Conservation (phyloP, 2,113 vertebrate genomes). For the Nesogale talazaci region DNA sequence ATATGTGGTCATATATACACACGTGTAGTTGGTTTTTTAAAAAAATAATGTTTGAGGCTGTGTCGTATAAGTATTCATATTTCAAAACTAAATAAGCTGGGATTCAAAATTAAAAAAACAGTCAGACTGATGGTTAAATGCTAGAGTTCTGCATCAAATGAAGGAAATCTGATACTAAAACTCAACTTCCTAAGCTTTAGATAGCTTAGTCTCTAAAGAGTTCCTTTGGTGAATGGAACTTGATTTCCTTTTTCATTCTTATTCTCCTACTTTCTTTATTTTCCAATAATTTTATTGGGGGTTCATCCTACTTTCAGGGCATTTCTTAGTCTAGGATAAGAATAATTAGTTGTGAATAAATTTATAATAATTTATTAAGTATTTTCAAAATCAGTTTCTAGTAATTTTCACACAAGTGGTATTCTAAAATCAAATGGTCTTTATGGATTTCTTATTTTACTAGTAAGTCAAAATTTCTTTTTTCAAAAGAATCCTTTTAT, state of each 20-base stretch:
- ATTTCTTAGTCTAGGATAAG: neutral
- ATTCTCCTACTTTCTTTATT: neutral
- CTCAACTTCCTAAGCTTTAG: neutral
- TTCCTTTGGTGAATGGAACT: neutral
- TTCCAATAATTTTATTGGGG: no score
- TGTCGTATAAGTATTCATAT: neutral
- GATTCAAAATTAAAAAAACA: neutral
- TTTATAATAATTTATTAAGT: neutral
- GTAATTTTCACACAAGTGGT: neutral
- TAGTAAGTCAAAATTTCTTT: neutral
- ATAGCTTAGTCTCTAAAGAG: neutral
- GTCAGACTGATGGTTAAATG: neutral
- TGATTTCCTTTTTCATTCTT: neutral
- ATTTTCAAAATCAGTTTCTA: neutral
- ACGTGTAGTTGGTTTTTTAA: no score
- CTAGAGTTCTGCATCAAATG: slow-evolving; percentile 19
- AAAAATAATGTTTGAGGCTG: no score
- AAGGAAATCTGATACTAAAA: neutral
- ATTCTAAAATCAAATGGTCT: neutral
- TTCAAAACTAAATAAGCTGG: slow-evolving; percentile 49
- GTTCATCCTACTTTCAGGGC: neutral
- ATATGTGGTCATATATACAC: neutral
- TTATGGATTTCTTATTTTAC: neutral
- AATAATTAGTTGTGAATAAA: neutral
- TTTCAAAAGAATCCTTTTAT: no score